Conservation (phyloP, 2,113 vertebrate species). For the Dunckerocampus dactyliophorus region DNA sequence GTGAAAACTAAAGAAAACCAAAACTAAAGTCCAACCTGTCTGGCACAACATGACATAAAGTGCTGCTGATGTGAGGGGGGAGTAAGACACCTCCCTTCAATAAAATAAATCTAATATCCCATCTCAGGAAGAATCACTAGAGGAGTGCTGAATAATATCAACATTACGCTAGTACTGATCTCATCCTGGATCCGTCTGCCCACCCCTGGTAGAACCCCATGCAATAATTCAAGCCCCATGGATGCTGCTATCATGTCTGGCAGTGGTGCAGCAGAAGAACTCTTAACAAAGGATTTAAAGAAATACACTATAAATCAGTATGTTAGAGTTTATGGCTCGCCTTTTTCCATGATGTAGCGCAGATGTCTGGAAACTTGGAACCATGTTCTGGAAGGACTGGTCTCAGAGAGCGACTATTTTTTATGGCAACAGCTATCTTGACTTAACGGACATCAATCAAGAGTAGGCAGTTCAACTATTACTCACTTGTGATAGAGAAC, state of each 20-base stretch:
- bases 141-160: too few species aligned
- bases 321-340: constrained; percentile 36
- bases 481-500: neutral
- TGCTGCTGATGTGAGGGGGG: too few species aligned
- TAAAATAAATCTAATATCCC: too few species aligned
- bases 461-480: neutral
- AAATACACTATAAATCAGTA: constrained; percentile 39
- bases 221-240: too few species aligned
- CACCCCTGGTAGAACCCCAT: too few species aligned
- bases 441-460: neutral
- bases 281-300: constrained; percentile 22
- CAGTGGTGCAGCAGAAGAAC: constrained; percentile 8
- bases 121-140: too few species aligned
- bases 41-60: too few species aligned
- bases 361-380: constrained; percentile 46
- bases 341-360: constrained; percentile 38
- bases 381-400: neutral
- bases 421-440: constrained; percentile 2
- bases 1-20: too few species aligned
- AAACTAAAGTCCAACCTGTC: too few species aligned
- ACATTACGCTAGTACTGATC: too few species aligned
- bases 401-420: constrained; percentile 7
- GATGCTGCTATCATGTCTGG: neutral
- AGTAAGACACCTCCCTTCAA: too few species aligned
- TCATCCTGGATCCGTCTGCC: too few species aligned